These are phyloP conservation scores for Hemibagrus guttatus DNA, from an alignment of 2,797 vertebrate species.

Conservation along the genomic window DNA sequence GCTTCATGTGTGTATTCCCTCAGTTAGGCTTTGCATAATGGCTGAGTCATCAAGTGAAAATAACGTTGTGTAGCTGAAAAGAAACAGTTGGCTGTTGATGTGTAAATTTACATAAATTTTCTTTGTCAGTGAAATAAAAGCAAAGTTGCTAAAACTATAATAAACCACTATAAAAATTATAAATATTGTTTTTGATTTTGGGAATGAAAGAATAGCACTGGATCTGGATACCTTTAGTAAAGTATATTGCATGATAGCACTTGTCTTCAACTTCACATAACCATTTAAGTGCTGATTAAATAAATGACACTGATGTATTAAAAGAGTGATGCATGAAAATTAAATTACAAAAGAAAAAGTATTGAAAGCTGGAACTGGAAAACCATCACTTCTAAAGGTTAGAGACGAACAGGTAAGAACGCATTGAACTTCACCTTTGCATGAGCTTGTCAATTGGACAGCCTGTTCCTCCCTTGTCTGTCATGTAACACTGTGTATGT, in stretches of 20 bases:
- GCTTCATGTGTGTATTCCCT: neutral
- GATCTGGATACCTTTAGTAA: neutral
- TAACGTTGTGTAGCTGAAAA: neutral
- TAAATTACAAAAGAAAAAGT: neutral
- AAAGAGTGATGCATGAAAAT: neutral
- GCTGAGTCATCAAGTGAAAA: neutral
- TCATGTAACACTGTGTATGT: neutral
- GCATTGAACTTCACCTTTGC: neutral
- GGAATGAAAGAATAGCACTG: neutral
- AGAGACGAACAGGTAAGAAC: conserved; percentile 19
- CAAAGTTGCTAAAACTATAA: neutral
- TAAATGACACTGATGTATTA: neutral
- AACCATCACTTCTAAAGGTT: conserved; percentile 3
- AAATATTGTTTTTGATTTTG: neutral
- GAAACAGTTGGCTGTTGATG: neutral
- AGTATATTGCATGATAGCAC: neutral
- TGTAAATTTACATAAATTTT: neutral
- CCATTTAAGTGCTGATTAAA: neutral
- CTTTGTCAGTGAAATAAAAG: neutral
- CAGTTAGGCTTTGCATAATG: neutral
- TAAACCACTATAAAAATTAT: too few species aligned
- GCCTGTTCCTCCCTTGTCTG: conserved; percentile 17
- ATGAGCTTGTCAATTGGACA: conserved; percentile 8
- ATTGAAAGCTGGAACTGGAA: neutral
- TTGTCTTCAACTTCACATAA: neutral